Evolutionary conservation across 1,140 invertebrate genomes (phyloP), one percentile per base, ranked within the genome.

Genomic region (Hylyphantes graminicola): DNA sequence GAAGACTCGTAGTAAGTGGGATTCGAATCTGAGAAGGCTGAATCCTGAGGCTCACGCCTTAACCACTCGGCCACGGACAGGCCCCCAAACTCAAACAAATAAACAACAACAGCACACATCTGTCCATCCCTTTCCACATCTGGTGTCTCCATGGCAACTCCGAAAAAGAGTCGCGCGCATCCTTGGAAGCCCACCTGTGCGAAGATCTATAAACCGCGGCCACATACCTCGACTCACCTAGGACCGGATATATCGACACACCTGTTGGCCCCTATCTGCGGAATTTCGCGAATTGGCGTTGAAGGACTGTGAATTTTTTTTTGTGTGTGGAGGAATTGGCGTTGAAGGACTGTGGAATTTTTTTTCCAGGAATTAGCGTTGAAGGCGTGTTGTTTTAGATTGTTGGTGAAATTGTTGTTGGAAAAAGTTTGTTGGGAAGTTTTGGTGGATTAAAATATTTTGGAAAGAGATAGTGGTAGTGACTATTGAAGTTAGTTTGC

Each of bases 201-300:
- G 67, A 81, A 81, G 35, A 81, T 81, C 79, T 81, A 81, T 81
- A 35, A 81, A 81, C 79, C 55, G 55, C 68, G 35, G 21, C 63
- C 79, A 59, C 79, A 81, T 81, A 81, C 79, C 79, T 81, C 68
- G 68, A 81, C 64, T 81, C 79, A 72, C 67, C 79, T 81, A 78
- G 65, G 67, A 64, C 76, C 67, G 17, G 48, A 53, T 53, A 78
- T 55, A 63, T 50, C 10, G 35, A 61, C 67, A 73, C 67, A 67
- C 76, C 79, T 73, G 77, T 80, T 80, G 77, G 77, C 54, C 54
- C 17, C 19, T 68, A 35, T 80, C 64, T 59, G 53, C 13, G 50
- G 11, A 67, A 19, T 64, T 67, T 64, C 67, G 51, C 15, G 10
- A 70, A 35, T 11, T 19, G 19, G 53, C 19, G 11, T 21, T 50